Evolutionary conservation across 1,140 invertebrate species (phyloP).

Genomic region (Lepidotrigona ventralis): DNA sequence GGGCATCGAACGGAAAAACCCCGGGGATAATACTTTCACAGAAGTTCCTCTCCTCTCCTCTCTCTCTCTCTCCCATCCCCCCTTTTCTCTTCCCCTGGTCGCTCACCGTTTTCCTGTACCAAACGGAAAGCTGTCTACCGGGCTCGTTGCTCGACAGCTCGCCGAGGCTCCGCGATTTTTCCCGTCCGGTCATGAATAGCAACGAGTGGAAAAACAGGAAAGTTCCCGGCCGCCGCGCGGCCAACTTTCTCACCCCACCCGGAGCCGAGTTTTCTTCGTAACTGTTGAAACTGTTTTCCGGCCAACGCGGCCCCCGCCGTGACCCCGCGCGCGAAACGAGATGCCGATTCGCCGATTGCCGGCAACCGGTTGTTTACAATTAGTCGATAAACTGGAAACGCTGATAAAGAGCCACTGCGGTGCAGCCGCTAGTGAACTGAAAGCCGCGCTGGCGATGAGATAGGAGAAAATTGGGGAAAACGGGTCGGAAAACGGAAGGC

Average conservation of each 20-base stretch:
- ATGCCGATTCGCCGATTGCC: background rate
- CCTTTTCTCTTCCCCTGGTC: too few species aligned
- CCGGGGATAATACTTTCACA: conserved; percentile 62
- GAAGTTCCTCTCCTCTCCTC: conserved; percentile 41
- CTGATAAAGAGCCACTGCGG: background rate
- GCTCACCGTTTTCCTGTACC: too few species aligned
- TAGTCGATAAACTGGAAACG: background rate
- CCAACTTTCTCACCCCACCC: conserved; percentile 54
- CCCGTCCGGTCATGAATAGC: conserved; percentile 72
- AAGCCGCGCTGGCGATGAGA: background rate
- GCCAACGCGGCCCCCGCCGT: background rate
- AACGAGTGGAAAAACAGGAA: conserved; percentile 74
- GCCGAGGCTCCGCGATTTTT: conserved; percentile 67
- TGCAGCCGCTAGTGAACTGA: background rate
- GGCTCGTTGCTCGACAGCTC: conserved; percentile 55
- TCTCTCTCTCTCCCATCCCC: too few species aligned
- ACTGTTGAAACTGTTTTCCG: conserved; percentile 41
- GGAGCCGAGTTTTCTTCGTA: conserved; percentile 47
- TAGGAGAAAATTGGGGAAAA: background rate
- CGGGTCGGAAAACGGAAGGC: background rate
- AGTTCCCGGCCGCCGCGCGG: conserved; percentile 54
- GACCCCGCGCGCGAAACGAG: conserved; percentile 32
- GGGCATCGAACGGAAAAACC: conserved; percentile 63
- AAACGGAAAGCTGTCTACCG: conserved; percentile 14
- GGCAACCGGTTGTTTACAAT: conserved; percentile 48